These are phyloP conservation scores for Heptranchias perlo DNA, from an alignment of 2,113 vertebrate species.

Conservation along the genomic window DNA sequence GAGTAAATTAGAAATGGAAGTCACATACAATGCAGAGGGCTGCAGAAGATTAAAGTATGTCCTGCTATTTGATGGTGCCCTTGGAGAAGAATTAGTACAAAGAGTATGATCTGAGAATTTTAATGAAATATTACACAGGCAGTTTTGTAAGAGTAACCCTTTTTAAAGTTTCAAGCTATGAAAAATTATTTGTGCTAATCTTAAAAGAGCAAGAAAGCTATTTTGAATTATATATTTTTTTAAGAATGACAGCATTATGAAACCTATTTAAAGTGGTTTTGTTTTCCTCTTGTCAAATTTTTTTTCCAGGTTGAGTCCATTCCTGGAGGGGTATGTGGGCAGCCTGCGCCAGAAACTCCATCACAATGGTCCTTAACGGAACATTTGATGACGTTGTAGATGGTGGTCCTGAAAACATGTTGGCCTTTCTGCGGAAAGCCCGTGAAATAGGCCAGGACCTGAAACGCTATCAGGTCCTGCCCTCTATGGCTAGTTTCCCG, in stretches of 20 bases:
- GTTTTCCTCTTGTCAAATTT: background rate
- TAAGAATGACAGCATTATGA: background rate
- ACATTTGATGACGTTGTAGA: background rate
- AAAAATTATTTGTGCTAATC: no score
- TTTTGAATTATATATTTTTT: background rate
- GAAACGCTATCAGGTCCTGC: no score
- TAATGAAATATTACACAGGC: conserved; percentile 15
- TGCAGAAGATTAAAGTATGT: conserved; percentile 19
- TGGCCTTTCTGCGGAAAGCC: no score
- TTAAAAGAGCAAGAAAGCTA: background rate
- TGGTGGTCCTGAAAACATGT: background rate
- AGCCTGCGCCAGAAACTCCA: background rate
- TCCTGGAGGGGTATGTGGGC: background rate
- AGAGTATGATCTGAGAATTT: conserved; percentile 22
- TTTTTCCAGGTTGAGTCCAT: background rate
- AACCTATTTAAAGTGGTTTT: background rate
- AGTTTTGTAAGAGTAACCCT: background rate
- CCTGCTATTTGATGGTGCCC: conserved; percentile 23
- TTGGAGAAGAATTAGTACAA: conserved; percentile 34
- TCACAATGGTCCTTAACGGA: background rate
- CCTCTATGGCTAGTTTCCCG: background rate
- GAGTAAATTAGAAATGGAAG: conserved; percentile 33
- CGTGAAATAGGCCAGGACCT: no score
- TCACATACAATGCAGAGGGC: conserved; percentile 29
- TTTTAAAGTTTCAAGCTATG: background rate